phyloP scores from a whole-genome alignment of 1,140 invertebrate genomes.

The Delia radicum region DNA sequence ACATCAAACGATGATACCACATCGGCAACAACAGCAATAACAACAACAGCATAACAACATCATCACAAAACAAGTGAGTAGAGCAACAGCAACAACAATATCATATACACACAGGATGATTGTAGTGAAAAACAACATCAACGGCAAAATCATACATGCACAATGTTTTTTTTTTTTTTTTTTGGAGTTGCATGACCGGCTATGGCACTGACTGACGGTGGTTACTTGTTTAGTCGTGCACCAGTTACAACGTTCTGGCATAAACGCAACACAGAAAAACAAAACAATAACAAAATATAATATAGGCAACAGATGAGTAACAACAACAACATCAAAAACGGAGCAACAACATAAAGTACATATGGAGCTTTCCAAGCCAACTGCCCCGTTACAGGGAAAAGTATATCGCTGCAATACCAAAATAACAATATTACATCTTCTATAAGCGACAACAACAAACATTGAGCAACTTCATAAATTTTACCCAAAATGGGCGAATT shows the following conservation, averaged over 20 bases:
- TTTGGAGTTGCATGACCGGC: conserved; percentile 1
- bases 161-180: background rate
- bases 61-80: conserved; percentile 11
- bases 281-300: background rate
- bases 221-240: conserved; percentile 12
- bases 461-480: too few relatives aligned
- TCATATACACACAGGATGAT: background rate
- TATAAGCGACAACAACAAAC: too few relatives aligned
- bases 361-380: too few relatives aligned
- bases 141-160: background rate
- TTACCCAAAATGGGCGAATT: too few relatives aligned
- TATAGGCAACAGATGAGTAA: conserved; percentile 19
- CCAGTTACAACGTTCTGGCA: background rate
- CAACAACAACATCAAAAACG: background rate
- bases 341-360: background rate
- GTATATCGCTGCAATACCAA: too few relatives aligned
- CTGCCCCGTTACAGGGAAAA: too few relatives aligned
- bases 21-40: background rate
- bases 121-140: background rate
- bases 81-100: background rate
- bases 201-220: background rate
- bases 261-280: background rate
- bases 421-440: too few relatives aligned
- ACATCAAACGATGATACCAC: background rate
- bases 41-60: background rate